Percentiles rank a stretch among this genome's conserved stretches.
These are phyloP conservation scores for Muscicapa comitata DNA, from an alignment of 2,797 vertebrate species.

Conservation along the genomic window DNA sequence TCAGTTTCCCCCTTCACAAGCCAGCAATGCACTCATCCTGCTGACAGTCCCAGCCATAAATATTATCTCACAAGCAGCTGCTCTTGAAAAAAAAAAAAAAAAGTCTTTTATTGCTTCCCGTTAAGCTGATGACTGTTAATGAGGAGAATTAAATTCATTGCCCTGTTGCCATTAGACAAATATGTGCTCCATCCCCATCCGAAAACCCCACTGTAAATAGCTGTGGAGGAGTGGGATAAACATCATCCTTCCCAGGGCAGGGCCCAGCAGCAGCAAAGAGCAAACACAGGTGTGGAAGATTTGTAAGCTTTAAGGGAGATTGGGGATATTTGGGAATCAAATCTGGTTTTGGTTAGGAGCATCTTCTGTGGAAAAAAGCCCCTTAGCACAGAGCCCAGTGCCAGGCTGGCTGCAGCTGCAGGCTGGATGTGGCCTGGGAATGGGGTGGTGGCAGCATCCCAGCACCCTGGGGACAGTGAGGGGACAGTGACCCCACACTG, in stretches of 20 bases:
- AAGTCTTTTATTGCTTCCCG: slow-evolving; percentile 36
- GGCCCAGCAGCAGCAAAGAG: slow-evolving; percentile 36
- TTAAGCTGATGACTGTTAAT: slow-evolving; percentile 49
- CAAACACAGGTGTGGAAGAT: slow-evolving; percentile 60
- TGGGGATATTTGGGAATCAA: slow-evolving; percentile 48
- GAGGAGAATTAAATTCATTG: slow-evolving; percentile 32
- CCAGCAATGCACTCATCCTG: neutral
- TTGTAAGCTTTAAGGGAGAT: slow-evolving; percentile 51
- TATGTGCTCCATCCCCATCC: slow-evolving; percentile 26
- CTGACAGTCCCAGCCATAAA: neutral
- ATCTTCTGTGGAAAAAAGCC: neutral
- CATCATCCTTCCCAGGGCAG: neutral
- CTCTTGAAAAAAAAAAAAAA: neutral
- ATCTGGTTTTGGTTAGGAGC: slow-evolving; percentile 53
- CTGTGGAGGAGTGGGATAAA: slow-evolving; percentile 44
- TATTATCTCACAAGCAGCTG: neutral
- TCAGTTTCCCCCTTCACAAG: slow-evolving; percentile 39
- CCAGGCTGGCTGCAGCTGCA: slow-evolving; percentile 50
- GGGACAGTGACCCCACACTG: neutral
- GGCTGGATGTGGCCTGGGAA: neutral
- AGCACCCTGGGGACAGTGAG: neutral
- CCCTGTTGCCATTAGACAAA: slow-evolving; percentile 44
- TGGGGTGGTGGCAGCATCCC: neutral
- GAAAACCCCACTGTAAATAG: slow-evolving; percentile 50
- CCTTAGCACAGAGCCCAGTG: neutral